Evolutionary conservation across 2,113 vertebrate species (phyloP), one percentile per base, ranked within the genome.

Genomic region (Plestiodon gilberti): DNA sequence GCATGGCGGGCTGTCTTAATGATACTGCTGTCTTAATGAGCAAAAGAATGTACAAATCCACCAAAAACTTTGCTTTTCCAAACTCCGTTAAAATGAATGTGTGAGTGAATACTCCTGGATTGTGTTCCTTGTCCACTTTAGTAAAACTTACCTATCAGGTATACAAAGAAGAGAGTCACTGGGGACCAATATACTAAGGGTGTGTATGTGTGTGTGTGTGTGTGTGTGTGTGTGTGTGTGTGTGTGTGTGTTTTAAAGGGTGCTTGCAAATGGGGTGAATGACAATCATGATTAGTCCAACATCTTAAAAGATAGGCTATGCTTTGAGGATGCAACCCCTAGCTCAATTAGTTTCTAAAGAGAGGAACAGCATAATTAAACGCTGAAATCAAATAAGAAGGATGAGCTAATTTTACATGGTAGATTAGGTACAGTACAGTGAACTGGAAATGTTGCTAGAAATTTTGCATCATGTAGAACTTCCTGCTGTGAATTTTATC

Each of bases 401-500:
- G 87, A n/a, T 77, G 83, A 77, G 74, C 88, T 74, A 1, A 0
- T 5, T 30, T 89, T 83, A 38, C 3, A 3, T 0, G 0, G 23
- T 67, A 78, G 40, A 84, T 91, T 85, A 59, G 86, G 80, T 0
- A 8, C 0, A 0, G 0, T n/a, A 61, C 83, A 57, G 11, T 82
- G 4, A 38, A 55, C 85, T 84, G 89, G 86, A 92, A 93, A 70
- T 25, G 33, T 1, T 1, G 43, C 90, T 67, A 48, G 84, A 93
- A 92, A 87, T 59, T 69, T 69, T 90, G 80, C 81, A 23, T 22
- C 87, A 69, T 69, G 85, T 89, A 82, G 89, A 93, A 91, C 90
- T 90, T 90, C 90, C 95, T 3, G 83, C 92, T 91, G 93, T 89
- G 94, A 67, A 80, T 91, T 94, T 94, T 93, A 94, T 87, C 89